A percentile compares a stretch with the other conserved stretches of the same genome.
These are phyloP conservation scores for Notechis scutatus DNA, from an alignment of 2,113 vertebrate genomes.

Conservation along the genomic window DNA sequence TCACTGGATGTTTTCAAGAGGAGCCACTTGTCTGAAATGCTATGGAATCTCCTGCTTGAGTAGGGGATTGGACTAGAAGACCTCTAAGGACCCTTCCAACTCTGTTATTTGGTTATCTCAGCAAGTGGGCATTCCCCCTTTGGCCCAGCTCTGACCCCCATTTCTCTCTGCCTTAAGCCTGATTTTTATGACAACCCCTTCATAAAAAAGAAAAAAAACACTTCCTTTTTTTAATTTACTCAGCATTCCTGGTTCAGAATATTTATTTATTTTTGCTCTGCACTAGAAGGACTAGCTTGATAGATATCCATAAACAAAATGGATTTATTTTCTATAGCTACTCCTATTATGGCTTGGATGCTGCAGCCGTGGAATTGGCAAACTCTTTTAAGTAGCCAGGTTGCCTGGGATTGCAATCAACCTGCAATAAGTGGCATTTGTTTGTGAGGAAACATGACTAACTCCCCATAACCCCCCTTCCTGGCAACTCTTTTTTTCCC, in stretches of 20 bases:
- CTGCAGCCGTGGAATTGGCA: neutral
- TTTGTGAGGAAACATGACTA: neutral
- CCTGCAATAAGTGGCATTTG: neutral
- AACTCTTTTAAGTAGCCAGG: neutral
- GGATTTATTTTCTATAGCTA: too few relatives aligned
- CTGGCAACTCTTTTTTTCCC: neutral
- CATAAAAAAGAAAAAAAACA: neutral
- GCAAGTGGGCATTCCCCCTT: neutral
- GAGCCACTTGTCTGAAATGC: neutral
- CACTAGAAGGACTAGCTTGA: neutral
- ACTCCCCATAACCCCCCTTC: neutral
- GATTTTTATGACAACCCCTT: neutral
- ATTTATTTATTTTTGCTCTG: neutral
- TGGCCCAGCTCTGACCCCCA: neutral
- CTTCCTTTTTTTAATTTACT: neutral
- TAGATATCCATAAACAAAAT: too few relatives aligned
- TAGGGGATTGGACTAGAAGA: neutral
- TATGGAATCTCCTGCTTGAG: neutral
- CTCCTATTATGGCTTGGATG: neutral
- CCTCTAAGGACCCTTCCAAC: neutral
- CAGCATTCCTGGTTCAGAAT: neutral
- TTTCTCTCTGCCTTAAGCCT: neutral
- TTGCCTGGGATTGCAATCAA: neutral
- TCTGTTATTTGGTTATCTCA: neutral
- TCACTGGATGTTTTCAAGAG: neutral